These are phyloP conservation scores for Peromyscus eremicus DNA, from an alignment of 2,797 vertebrate species.

Conservation along the genomic window DNA sequence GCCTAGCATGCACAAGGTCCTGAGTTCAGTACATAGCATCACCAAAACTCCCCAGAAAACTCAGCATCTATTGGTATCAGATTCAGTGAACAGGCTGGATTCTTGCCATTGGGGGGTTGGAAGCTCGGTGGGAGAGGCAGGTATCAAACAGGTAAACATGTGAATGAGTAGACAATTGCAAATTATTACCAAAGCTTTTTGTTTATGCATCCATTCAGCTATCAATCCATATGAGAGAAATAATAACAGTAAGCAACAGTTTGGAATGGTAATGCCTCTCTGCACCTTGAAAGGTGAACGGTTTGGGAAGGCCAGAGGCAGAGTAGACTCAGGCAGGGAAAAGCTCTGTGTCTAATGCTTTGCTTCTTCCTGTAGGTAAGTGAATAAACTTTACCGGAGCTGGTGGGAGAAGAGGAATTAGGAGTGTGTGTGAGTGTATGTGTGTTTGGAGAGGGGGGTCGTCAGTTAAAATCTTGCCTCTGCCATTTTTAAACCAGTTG, in stretches of 20 bases:
- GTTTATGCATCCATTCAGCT: neutral
- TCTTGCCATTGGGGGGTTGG: neutral
- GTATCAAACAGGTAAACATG: constrained; percentile 17
- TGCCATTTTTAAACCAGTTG: constrained; percentile 7
- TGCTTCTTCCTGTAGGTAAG: constrained; percentile 17
- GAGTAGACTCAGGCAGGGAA: neutral
- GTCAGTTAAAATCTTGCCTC: constrained; percentile 64
- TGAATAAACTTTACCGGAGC: neutral
- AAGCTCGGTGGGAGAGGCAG: neutral
- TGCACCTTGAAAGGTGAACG: neutral
- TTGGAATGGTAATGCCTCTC: constrained; percentile 16
- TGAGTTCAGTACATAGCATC: neutral
- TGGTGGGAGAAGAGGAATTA: constrained; percentile 15
- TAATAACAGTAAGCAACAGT: neutral
- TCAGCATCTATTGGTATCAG: neutral
- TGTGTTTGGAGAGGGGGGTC: no score
- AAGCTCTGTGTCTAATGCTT: neutral
- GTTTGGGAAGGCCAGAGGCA: neutral
- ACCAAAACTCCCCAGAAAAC: neutral
- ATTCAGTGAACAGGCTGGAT: neutral
- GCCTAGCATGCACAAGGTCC: neutral
- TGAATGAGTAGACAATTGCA: neutral
- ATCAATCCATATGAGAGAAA: neutral
- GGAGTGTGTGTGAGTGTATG: neutral
- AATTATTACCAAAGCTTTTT: neutral